Conservation (phyloP, 2,113 vertebrate genomes). For the Sturnus vulgaris region DNA sequence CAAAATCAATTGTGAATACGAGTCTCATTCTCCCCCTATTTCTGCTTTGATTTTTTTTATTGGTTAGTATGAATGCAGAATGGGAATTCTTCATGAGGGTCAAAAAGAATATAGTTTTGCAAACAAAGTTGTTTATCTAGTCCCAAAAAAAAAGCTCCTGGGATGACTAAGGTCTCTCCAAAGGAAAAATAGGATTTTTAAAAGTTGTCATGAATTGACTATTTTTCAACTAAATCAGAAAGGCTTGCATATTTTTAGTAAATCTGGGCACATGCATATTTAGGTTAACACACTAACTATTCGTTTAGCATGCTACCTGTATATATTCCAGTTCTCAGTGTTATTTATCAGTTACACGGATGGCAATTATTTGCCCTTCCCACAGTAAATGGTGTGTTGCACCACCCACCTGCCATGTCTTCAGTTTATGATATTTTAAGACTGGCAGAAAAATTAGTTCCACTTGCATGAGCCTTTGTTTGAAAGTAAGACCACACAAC, state of each 20-base stretch:
- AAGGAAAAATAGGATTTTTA: not conserved
- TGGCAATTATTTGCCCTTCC: not conserved
- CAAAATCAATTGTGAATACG: not conserved
- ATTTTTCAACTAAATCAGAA: not conserved
- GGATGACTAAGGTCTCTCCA: not conserved
- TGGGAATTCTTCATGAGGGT: not conserved
- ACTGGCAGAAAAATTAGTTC: not conserved
- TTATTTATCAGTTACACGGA: not conserved
- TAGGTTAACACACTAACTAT: not conserved
- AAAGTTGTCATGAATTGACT: not conserved
- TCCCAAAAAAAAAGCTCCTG: not conserved
- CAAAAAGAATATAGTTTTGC: not conserved
- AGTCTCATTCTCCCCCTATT: not conserved
- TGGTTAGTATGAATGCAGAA: not conserved
- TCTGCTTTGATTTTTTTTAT: not conserved
- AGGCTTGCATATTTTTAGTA: not conserved
- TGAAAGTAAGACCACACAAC: not conserved
- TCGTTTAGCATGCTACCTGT: not conserved
- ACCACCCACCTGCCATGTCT: not conserved
- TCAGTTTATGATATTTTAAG: not conserved
- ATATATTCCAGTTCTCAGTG: accelerated
- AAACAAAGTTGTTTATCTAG: not conserved
- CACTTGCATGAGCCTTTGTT: not conserved
- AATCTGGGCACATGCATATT: not conserved
- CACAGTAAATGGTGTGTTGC: not conserved